Conservation (phyloP, 1,140 invertebrate species). For the Drosophila lowei region DNA sequence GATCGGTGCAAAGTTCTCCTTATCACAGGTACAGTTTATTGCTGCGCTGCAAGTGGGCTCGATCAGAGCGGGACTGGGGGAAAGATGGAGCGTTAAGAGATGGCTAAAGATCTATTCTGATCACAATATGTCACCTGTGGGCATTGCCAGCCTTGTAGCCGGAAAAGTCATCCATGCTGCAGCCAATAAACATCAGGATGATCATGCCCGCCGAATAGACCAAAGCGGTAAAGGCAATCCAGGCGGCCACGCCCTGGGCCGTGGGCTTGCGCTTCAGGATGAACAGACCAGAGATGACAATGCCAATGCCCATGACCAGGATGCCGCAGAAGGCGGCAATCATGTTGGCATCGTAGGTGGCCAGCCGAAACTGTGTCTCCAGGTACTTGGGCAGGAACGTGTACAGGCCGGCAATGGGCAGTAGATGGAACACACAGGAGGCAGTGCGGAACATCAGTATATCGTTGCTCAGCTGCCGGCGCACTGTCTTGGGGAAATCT, state of each 20-base stretch:
- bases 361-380: slow-evolving; percentile 94
- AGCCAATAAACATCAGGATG: slow-evolving; percentile 94
- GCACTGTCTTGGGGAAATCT: slow-evolving; percentile 95
- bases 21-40: slow-evolving; percentile 88
- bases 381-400: slow-evolving; percentile 97
- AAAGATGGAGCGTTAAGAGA: background rate
- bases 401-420: slow-evolving; percentile 95
- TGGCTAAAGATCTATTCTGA: background rate
- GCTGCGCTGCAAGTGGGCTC: slow-evolving; percentile 86
- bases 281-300: slow-evolving; percentile 93
- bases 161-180: slow-evolving; percentile 92
- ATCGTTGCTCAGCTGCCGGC: slow-evolving; percentile 93
- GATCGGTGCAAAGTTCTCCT: slow-evolving; percentile 91
- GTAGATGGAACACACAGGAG: slow-evolving; percentile 93
- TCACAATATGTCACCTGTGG: slow-evolving; percentile 36
- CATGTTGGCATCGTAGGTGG: slow-evolving; percentile 94
- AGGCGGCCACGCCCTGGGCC: slow-evolving; percentile 92
- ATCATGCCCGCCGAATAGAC: slow-evolving; percentile 94
- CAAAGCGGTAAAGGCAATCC: slow-evolving; percentile 94
- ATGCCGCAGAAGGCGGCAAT: slow-evolving; percentile 96
- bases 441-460: slow-evolving; percentile 95
- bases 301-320: slow-evolving; percentile 95
- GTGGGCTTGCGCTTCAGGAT: slow-evolving; percentile 93
- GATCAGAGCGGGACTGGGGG: slow-evolving; percentile 69
- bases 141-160: slow-evolving; percentile 84